These are phyloP conservation scores for Eupsittula cactorum DNA, from an alignment of 2,113 vertebrate species.

Conservation along the genomic window DNA sequence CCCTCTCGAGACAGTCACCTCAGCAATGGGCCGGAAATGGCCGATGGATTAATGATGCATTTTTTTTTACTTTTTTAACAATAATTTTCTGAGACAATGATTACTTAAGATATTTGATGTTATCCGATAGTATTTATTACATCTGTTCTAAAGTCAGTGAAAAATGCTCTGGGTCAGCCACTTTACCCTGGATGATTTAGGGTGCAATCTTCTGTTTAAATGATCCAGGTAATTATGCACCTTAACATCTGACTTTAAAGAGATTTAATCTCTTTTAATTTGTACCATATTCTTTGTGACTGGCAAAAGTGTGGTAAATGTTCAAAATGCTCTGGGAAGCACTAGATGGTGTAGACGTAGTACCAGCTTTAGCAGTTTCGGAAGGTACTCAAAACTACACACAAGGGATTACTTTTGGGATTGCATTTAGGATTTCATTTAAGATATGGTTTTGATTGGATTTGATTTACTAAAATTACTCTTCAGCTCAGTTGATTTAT, in stretches of 20 bases:
- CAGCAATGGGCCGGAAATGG: too few relatives aligned
- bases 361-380: neutral
- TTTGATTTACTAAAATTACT: neutral
- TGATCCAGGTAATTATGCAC: neutral
- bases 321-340: neutral
- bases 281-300: neutral
- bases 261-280: neutral
- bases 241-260: neutral
- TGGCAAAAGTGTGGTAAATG: neutral
- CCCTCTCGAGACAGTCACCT: too few relatives aligned
- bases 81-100: neutral
- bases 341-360: neutral
- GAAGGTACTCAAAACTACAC: neutral
- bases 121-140: neutral
- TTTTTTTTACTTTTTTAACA: neutral
- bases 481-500: neutral
- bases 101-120: neutral
- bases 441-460: neutral
- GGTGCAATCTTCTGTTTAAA: neutral
- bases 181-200: neutral
- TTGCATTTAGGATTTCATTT: neutral
- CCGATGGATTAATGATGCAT: neutral
- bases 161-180: neutral
- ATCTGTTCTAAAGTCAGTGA: neutral
- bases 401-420: neutral